A percentile compares a stretch with the other conserved stretches of the same genome.
Conservation (phyloP, 1,140 invertebrate genomes). For the Zaprionus tsacasi region DNA sequence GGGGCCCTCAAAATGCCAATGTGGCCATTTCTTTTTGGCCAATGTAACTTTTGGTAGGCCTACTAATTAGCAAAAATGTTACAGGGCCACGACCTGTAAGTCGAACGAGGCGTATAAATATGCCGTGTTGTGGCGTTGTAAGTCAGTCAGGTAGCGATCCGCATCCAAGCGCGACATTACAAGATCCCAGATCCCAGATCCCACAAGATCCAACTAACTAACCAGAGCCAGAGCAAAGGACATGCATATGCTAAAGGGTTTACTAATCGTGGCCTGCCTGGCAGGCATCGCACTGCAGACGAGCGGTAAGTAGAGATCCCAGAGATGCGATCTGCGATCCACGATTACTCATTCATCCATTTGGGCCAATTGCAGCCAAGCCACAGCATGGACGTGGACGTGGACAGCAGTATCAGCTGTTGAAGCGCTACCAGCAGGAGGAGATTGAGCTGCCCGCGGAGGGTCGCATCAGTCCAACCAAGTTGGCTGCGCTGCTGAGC, state of each 20-base stretch:
- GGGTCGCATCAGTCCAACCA: conserved; percentile 55
- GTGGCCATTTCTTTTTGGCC: conserved; percentile 5
- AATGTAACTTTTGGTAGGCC: conserved; percentile 39
- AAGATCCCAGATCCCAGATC: not conserved
- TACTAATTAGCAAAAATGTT: conserved; percentile 40
- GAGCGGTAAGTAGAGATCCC: conserved; percentile 46
- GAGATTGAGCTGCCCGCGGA: conserved; percentile 51
- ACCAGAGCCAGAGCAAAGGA: conserved; percentile 13
- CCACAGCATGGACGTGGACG: conserved; percentile 40
- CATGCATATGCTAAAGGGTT: conserved; percentile 62
- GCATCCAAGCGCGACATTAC: conserved; percentile 50
- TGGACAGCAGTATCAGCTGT: conserved; percentile 42
- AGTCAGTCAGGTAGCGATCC: conserved; percentile 66
- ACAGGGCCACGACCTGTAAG: conserved; percentile 26
- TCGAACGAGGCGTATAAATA: conserved; percentile 63
- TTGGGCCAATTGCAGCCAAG: conserved; percentile 44
- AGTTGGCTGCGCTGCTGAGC: conserved; percentile 58
- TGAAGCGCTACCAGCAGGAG: conserved; percentile 45
- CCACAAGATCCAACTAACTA: not conserved
- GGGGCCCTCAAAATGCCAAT: not conserved
- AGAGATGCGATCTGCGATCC: too few relatives aligned
- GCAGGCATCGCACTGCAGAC: conserved; percentile 40
- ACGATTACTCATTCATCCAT: too few relatives aligned
- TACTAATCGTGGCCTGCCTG: conserved; percentile 63
- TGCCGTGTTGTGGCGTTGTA: conserved; percentile 45